Conservation (phyloP, 2,113 vertebrate species). For the Ardeotis arabs region DNA sequence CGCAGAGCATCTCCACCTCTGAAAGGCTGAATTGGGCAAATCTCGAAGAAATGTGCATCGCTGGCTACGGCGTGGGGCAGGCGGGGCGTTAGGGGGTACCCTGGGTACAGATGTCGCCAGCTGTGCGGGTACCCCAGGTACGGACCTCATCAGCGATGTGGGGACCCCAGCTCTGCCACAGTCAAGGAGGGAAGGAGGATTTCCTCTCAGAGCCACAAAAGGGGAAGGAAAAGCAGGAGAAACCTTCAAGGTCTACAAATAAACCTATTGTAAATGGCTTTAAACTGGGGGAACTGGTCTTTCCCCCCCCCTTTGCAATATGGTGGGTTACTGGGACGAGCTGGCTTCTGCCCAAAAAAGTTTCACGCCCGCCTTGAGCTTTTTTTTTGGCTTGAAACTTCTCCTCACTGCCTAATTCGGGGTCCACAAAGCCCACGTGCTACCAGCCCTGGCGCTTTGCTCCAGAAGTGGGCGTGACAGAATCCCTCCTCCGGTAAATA, state of each 20-base stretch:
- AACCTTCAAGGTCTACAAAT: background rate
- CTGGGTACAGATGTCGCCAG: background rate
- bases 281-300: background rate
- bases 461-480: fast-evolving
- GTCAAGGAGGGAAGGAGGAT: background rate
- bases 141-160: background rate
- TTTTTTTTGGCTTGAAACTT: background rate
- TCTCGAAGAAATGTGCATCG: background rate
- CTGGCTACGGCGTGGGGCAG: fast-evolving
- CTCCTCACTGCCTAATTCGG: background rate
- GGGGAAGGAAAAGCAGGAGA: background rate
- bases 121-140: too few relatives aligned
- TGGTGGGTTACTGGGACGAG: background rate
- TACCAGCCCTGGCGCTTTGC: background rate
- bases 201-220: background rate
- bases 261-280: background rate
- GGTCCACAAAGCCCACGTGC: background rate
- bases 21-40: background rate
- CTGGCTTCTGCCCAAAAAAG: background rate
- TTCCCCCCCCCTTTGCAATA: too few relatives aligned
- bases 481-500: background rate
- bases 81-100: background rate
- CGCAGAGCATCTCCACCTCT: background rate
- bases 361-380: background rate
- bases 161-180: background rate